Evolutionary conservation across 2,888 invertebrate species (phyloP).

Genomic region (Entomobrya proxima): DNA sequence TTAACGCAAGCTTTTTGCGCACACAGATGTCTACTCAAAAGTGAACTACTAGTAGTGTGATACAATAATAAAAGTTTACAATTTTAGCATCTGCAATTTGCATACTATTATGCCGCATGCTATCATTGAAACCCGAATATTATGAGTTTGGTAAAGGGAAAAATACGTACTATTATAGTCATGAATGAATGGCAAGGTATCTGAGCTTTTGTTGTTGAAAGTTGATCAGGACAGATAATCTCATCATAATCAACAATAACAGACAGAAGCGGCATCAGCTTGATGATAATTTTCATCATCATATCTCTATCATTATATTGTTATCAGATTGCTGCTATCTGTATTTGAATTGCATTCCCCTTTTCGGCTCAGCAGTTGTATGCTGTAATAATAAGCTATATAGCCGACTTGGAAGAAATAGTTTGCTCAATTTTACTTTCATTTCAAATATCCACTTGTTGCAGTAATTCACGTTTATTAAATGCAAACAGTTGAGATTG

Average conservation of each 20-base stretch:
- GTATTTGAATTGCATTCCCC: neutral
- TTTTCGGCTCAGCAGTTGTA: neutral
- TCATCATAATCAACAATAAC: constrained; percentile 20
- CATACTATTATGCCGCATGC: too few relatives aligned
- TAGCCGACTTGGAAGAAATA: neutral
- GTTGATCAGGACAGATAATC: constrained; percentile 48
- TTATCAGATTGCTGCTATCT: constrained; percentile 36
- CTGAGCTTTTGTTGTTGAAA: constrained; percentile 44
- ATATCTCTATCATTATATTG: constrained; percentile 40
- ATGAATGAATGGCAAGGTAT: neutral
- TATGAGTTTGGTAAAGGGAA: too few relatives aligned
- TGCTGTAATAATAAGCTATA: neutral
- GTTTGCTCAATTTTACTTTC: constrained; percentile 33
- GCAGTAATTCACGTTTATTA: neutral
- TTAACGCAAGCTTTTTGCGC: constrained; percentile 36
- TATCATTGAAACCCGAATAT: too few relatives aligned
- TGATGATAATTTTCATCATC: neutral
- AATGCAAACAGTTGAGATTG: too few relatives aligned
- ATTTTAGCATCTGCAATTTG: neutral
- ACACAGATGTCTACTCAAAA: neutral
- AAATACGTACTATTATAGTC: too few relatives aligned
- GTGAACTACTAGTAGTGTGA: neutral
- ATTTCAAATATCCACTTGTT: neutral
- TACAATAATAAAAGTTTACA: neutral
- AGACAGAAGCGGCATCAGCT: constrained; percentile 41